Evolutionary conservation across 2,888 invertebrate genomes (phyloP), one percentile per base, ranked within the genome.

Genomic region (Coleophora flavipennella): DNA sequence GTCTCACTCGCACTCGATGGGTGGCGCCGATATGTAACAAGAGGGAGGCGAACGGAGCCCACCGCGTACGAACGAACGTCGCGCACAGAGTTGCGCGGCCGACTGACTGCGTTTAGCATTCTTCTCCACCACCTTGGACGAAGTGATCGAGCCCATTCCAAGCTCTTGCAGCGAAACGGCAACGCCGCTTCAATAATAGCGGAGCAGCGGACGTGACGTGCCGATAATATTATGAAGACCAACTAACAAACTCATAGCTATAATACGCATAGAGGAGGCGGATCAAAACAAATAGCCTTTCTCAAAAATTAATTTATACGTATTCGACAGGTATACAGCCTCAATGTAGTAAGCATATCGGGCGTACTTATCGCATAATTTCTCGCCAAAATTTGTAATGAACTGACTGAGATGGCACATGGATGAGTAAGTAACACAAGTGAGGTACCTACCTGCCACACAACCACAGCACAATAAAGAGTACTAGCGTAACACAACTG

Each of bases 271-370:
- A 55, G 67, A 74, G 71, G 75, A 73, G 76, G 73, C 67, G 72
- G 78, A 80, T 79, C 79, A 83, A 81, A 81, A 81, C 83, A 83
- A 80, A 83, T 79, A 75, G 75, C 83, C 80, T 79, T 80, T 83
- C 80, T 80, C 79, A 79, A 75, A 79, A 81, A 76, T 80, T 81
- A 78, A 20, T 20, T 20, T 78, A 79, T 77, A 78, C 79, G 73
- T n/a, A n/a, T n/a, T n/a, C n/a, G n/a, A n/a, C n/a, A n/a, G n/a
- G n/a, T n/a, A n/a, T n/a, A n/a, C n/a, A 69, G 67, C 71, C 60
- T 57, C 65, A 59, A 66, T 66, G 59, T 60, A 54, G 61, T n/a
- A 65, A 55, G 65, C 60, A 57, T 58, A 55, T 53, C 55, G 54
- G 58, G 56, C 49, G 58, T 49, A 59, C 3, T 20, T 20, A n/a